A percentile compares a stretch with the other conserved stretches of the same genome.
phyloP scores from a whole-genome alignment of 1,140 invertebrate species.

The Frieseomelitta varia region DNA sequence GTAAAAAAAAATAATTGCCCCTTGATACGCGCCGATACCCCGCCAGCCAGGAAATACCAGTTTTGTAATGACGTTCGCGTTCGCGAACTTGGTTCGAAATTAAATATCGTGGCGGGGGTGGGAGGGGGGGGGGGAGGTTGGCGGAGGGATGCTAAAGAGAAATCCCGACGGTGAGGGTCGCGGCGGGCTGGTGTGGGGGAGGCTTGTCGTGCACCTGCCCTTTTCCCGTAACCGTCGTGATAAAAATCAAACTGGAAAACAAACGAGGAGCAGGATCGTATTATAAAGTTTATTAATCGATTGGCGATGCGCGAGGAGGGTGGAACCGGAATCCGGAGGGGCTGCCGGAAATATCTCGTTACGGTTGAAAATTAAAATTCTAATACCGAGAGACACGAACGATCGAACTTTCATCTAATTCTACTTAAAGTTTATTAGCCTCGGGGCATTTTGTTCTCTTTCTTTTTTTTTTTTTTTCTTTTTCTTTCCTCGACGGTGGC shows the following conservation, averaged over 20 bases:
- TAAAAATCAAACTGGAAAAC: constrained; percentile 79
- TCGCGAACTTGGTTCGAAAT: constrained; percentile 77
- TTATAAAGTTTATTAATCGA: constrained; percentile 82
- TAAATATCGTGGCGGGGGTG: constrained; percentile 75
- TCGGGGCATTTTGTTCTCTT: too few species aligned
- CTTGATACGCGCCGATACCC: constrained; percentile 72
- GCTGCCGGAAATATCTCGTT: constrained; percentile 58
- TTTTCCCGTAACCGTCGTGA: constrained; percentile 62
- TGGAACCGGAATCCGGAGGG: constrained; percentile 37
- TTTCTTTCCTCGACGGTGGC: too few species aligned
- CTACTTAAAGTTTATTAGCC: background rate
- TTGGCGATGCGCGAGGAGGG: constrained; percentile 66
- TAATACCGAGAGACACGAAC: constrained; percentile 1
- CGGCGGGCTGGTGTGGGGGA: background rate
- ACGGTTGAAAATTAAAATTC: constrained; percentile 33
- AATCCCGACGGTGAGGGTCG: constrained; percentile 38
- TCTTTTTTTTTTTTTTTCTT: background rate
- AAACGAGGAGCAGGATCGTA: constrained; percentile 73
- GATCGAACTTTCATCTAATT: constrained; percentile 4
- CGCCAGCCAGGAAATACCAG: constrained; percentile 65
- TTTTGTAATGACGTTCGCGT: constrained; percentile 68
- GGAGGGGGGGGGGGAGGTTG: too few species aligned
- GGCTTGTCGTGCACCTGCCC: constrained; percentile 60
- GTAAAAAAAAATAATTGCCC: constrained; percentile 70
- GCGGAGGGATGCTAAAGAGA: constrained; percentile 46